Base-by-base conservation (phyloP, 2,797 vertebrate species). In the Sebastes dallii region DNA sequence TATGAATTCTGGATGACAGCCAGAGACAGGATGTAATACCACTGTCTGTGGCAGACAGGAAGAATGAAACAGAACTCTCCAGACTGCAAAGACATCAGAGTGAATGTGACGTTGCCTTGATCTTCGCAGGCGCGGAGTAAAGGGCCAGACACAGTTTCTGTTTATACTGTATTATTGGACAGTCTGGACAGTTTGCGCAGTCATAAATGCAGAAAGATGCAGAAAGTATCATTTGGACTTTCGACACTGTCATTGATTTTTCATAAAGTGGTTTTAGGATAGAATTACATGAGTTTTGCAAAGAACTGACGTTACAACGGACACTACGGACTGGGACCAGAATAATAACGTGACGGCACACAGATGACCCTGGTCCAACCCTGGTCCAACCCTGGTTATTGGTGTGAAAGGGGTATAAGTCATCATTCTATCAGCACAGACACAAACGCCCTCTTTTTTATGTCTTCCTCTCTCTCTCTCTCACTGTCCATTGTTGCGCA, bases 391-490 rank as follows among this genome's bases (percentile, higher is more conserved):
- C 39, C 14, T 42, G 39, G 39, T 42, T 14, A 46, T 46, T 46
- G 42, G 42, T 46, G 42, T 52, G 20, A 52, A 52, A 52, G 20
- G 42, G 16, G 42, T 18, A n/a, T 2, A n/a, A 16, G 18, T 69
- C 30, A 55, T 69, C n/a, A 34, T 56, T 25, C 29, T 10, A 4
- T 55, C 59, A 70, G 71, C 58, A 46, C 58, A 58, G n/a, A 74
- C 29, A 78, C 18, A 1, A 29, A 74, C 2, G n/a, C 30, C 29
- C 54, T 56, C 8, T 46, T 56, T 76, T 52, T 39, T 42, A 13
- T 58, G 22, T 54, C 69, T 56, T 56, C 54, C 65, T 81, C 61
- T 81, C 56, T 78, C 70, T 36, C 36, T 39, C 36, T 39, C 36
- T 50, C 66, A 10, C 65, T 65, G 34, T 30, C 62, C 46, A 65